Percentiles rank a stretch among this genome's conserved stretches.
Conservation (phyloP, 23 tunicate genomes). For the Clavelina lepadiformis region DNA sequence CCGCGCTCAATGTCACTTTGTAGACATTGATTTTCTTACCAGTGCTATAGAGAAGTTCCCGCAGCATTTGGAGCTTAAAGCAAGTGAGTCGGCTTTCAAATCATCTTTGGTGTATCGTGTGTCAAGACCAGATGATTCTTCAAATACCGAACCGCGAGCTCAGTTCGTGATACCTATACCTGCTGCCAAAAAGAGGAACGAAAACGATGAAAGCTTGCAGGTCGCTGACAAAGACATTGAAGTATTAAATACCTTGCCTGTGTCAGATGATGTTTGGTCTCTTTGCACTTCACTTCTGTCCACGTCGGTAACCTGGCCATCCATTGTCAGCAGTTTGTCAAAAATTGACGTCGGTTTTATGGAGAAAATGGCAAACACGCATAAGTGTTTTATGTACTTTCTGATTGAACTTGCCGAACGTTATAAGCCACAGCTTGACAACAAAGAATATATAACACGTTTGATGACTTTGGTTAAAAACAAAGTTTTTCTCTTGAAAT, state of each 20-base stretch:
- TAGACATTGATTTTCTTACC: conserved; percentile 10
- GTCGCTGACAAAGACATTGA: too few relatives aligned
- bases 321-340: neutral
- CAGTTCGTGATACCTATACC: too few relatives aligned
- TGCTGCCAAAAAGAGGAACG: too few relatives aligned
- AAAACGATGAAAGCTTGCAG: too few relatives aligned
- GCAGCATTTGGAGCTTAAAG: too few relatives aligned
- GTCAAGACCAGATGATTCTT: too few relatives aligned
- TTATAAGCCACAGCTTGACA: conserved; percentile 6
- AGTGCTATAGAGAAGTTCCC: conserved; percentile 3
- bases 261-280: conserved; percentile 1
- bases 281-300: neutral
- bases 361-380: neutral
- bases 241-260: too few relatives aligned
- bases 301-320: neutral
- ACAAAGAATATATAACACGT: neutral
- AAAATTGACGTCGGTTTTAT: neutral
- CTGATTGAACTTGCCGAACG: conserved; percentile 8
- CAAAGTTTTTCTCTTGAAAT: neutral
- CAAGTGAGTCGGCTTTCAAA: too few relatives aligned
- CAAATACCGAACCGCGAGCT: too few relatives aligned
- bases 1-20: neutral
- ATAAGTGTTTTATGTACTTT: conserved; percentile 8
- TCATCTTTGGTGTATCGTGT: too few relatives aligned
- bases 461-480: neutral